Base-by-base conservation (phyloP, 2,888 invertebrate species). In the Drosophila kuntzei region DNA sequence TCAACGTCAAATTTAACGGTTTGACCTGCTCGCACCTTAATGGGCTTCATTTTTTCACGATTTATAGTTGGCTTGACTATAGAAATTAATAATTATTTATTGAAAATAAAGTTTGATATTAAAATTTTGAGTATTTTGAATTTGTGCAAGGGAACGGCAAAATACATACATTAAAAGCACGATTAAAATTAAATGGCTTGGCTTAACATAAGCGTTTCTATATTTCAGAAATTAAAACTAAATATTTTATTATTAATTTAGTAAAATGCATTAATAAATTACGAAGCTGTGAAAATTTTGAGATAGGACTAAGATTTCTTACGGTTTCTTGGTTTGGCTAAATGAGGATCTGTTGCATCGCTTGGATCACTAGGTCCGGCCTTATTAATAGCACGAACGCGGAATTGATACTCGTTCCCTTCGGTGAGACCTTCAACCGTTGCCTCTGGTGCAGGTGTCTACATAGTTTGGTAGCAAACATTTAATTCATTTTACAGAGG, bases 41-140 rank as follows among this genome's bases (percentile, higher is more conserved):
- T 94, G 1, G 96, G 95, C 70, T 96, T 95, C 92, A 99, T 94
- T 93, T 98, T 98, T 79, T 98, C 98, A 68, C 98, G 96, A 92
- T 99, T 98, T 91, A 99, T 99, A 82, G 94, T 94, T 47, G 99
- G 99, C 92, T 98, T 98, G 91, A 98, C 98, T 98, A 93, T 43
- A 57, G 50, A 55, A 46, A 20, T 47, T n/a, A 16, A n/a, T 32
- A 8, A 18, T 47, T 32, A 47, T 18, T 65, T 55, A 44, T 16
- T 11, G n/a, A 32, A 32, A 11, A 3, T 20, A 6, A 9, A 50
- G 18, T 7, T 27, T 0, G 22, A 6, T 22, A 36, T 36, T 2
- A 4, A 4, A n/a, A 9, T 44, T 4, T 22, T 7, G 7, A 43
- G 6, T 43, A n/a, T 3, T 44, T 25, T 25, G 2, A n/a, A 47